A percentile compares a stretch with the other conserved stretches of the same genome.
phyloP scores from a whole-genome alignment of 2,888 invertebrate species.

The Hanleya hanleyi region DNA sequence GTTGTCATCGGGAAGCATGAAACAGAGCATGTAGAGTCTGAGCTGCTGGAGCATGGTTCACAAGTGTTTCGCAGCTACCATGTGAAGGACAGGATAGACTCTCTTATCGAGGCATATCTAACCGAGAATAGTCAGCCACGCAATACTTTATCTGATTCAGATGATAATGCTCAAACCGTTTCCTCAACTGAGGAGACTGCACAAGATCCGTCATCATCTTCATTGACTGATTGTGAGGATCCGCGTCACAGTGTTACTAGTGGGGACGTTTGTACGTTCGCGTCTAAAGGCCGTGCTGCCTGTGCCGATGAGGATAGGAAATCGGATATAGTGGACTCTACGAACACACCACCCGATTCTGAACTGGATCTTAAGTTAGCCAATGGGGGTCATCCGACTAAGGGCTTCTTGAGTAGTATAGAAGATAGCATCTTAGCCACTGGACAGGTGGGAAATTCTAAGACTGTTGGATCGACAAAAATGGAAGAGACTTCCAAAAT shows the following conservation, averaged over 20 bases:
- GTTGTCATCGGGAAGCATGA: not conserved
- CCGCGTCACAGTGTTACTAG: not conserved
- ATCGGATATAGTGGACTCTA: not conserved
- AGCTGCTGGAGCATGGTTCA: not conserved
- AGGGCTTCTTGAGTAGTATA: not conserved
- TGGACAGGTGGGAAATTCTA: no score
- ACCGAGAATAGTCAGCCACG: not conserved
- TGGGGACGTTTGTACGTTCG: not conserved
- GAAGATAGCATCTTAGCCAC: not conserved
- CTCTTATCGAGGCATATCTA: conserved; percentile 6
- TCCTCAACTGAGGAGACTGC: not conserved
- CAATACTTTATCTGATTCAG: not conserved
- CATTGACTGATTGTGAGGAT: not conserved
- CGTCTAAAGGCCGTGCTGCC: not conserved
- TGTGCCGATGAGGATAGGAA: not conserved
- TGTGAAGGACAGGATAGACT: conserved; percentile 7
- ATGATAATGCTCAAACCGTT: conserved; percentile 1
- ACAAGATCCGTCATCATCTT: conserved; percentile 12
- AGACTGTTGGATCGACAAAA: not conserved
- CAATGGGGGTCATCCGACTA: not conserved
- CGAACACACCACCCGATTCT: not conserved
- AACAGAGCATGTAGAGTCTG: not conserved
- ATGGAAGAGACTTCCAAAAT: not conserved
- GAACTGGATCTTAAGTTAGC: not conserved
- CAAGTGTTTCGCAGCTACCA: not conserved